Conservation (phyloP, 2,113 vertebrate species). For the Beaufortia kweichowensis region DNA sequence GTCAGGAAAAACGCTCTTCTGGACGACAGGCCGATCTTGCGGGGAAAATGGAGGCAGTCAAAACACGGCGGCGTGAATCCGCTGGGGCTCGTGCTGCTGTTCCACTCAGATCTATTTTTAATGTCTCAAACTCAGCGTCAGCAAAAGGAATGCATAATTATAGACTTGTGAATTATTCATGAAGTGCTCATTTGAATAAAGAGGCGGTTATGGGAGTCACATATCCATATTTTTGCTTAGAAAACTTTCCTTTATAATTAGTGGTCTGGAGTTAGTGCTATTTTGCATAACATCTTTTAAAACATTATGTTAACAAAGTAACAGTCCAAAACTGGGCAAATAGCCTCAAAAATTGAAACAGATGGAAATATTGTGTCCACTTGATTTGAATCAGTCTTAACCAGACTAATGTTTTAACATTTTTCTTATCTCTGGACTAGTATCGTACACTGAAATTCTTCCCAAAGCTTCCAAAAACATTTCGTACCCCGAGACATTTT, state of each 20-base stretch:
- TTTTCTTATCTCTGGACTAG: background rate
- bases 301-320: background rate
- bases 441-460: background rate
- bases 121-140: slow-evolving; percentile 47
- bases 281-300: background rate
- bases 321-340: too few species aligned
- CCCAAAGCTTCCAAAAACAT: background rate
- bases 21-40: slow-evolving; percentile 12
- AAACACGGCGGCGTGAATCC: slow-evolving; percentile 38
- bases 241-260: background rate
- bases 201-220: slow-evolving; percentile 13
- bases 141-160: slow-evolving; percentile 53
- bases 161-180: slow-evolving; percentile 50
- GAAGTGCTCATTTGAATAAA: slow-evolving; percentile 46
- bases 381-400: background rate
- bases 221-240: slow-evolving; percentile 20
- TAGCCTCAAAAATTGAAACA: too few species aligned
- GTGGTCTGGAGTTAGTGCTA: background rate
- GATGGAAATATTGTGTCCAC: too few species aligned
- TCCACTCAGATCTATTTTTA: slow-evolving; percentile 54
- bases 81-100: slow-evolving; percentile 22
- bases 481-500: background rate
- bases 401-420: background rate
- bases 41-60: slow-evolving; percentile 41
- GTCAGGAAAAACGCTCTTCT: slow-evolving; percentile 24